Conservation (phyloP, 2,888 invertebrate species). For the Prosapia bicincta region DNA sequence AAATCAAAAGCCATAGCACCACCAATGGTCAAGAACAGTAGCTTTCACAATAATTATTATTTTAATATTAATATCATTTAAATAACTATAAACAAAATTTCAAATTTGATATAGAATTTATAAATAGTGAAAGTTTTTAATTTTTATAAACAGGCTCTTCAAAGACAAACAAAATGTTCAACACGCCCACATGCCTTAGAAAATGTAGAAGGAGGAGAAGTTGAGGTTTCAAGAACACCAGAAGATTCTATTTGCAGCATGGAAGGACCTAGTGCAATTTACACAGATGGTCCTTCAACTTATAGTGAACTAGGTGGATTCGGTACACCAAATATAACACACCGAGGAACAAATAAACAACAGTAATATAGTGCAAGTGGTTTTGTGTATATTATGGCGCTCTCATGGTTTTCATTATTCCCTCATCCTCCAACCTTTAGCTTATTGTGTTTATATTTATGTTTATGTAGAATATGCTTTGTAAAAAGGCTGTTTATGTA, state of each 20-base stretch:
- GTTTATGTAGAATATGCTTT: not conserved
- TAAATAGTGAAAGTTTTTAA: too few species aligned
- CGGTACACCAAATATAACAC: slow-evolving; percentile 27
- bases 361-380: not conserved
- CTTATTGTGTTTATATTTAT: not conserved
- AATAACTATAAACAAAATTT: too few species aligned
- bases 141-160: slow-evolving; percentile 61
- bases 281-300: slow-evolving; percentile 45
- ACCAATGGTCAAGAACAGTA: too few species aligned
- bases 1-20: too few species aligned
- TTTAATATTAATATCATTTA: too few species aligned
- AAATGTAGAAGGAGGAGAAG: slow-evolving; percentile 65
- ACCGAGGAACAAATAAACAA: slow-evolving; percentile 24
- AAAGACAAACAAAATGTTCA: slow-evolving; percentile 57
- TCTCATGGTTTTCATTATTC: not conserved
- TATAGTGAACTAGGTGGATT: slow-evolving; percentile 38
- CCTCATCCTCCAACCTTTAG: not conserved
- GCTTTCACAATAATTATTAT: too few species aligned
- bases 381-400: not conserved
- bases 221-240: slow-evolving; percentile 80
- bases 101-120: too few species aligned
- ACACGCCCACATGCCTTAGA: slow-evolving; percentile 49
- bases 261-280: slow-evolving; percentile 62
- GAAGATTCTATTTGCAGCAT: slow-evolving; percentile 89
- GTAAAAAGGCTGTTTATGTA: not conserved